These are phyloP conservation scores for Gonioctena quinquepunctata DNA, from an alignment of 1,140 invertebrate species.

Conservation along the genomic window DNA sequence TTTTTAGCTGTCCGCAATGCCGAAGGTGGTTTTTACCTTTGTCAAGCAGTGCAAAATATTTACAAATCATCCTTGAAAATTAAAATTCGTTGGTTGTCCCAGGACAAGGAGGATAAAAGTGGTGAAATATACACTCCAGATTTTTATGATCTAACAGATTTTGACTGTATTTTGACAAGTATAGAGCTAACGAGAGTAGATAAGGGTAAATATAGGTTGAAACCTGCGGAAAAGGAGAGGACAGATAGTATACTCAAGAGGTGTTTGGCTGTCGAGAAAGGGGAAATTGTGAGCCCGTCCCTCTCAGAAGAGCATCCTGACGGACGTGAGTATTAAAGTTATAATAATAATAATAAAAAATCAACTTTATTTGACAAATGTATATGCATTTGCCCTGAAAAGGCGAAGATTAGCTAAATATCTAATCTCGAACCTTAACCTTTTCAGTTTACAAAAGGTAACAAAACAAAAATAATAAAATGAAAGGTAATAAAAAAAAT, in stretches of 20 bases:
- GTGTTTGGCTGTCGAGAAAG: slow-evolving; percentile 81
- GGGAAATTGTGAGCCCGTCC: slow-evolving; percentile 64
- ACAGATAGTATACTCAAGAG: slow-evolving; percentile 84
- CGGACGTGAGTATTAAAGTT: slow-evolving; percentile 78
- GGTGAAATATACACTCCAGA: slow-evolving; percentile 84
- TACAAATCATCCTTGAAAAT: slow-evolving; percentile 81
- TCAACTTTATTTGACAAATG: too few relatives aligned
- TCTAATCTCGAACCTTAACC: too few relatives aligned
- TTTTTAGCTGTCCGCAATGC: slow-evolving; percentile 89
- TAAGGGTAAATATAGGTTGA: slow-evolving; percentile 72
- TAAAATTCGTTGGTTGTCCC: slow-evolving; percentile 86
- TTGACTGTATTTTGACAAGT: slow-evolving; percentile 87
- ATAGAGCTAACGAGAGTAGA: slow-evolving; percentile 75
- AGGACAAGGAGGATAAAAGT: slow-evolving; percentile 66
- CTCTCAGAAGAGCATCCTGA: slow-evolving; percentile 85
- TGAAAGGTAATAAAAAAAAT: too few relatives aligned
- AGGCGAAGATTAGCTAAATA: too few relatives aligned
- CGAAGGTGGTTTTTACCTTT: slow-evolving; percentile 87
- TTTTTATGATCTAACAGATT: slow-evolving; percentile 89
- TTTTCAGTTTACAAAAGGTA: too few relatives aligned
- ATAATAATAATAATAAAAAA: too few relatives aligned
- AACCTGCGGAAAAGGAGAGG: slow-evolving; percentile 71
- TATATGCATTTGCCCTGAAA: too few relatives aligned
- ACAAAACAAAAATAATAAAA: too few relatives aligned
- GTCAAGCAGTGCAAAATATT: slow-evolving; percentile 89